Evolutionary conservation across 2,888 invertebrate species (phyloP), one percentile per base, ranked within the genome.

Genomic region (Anodontia alba): DNA sequence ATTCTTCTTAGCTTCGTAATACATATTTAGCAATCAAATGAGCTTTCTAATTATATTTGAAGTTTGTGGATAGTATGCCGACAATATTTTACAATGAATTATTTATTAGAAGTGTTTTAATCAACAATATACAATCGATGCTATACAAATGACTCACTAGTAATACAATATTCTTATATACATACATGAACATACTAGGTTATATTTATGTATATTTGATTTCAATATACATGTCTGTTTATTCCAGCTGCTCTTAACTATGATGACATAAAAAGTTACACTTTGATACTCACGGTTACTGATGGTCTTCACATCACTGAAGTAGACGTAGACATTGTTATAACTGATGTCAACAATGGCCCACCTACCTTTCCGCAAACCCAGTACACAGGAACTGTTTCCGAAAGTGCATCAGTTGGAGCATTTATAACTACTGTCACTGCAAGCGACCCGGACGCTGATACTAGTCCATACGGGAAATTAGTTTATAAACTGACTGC

Each of bases 281-380:
- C 78, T 17, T 73, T 92, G 10, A 70, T 83, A 33, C 80, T 93
- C 8, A 76, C 70, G 3, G 90, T 92, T 0, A 77, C 73, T 12
- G 91, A 91, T 81, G 86, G 87, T 20, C 0, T 71, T n/a, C 31
- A 66, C 20, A 83, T 82, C 26, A 86, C 87, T 7, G 74, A 81
- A 0, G 78, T 89, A 43, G 78, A 83, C 43, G 83, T 90, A 0
- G 85, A 86, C 62, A 80, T 91, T 36, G 71, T 79, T 20, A 85
- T 91, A 0, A 78, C 78, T 20, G 87, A 90, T 74, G 80, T 88
- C 5, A 91, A 91, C 67, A 90, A 91, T 33, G 90, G 88, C 1
- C 83, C 79, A 8, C 91, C 90, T 8, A 33, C 74, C 0, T 90
- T 90, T 76, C 8, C 69, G 0, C 51, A 73, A 2, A 77, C 79